phyloP scores from a whole-genome alignment of 2,113 vertebrate genomes.

The Phyllostomus discolor region DNA sequence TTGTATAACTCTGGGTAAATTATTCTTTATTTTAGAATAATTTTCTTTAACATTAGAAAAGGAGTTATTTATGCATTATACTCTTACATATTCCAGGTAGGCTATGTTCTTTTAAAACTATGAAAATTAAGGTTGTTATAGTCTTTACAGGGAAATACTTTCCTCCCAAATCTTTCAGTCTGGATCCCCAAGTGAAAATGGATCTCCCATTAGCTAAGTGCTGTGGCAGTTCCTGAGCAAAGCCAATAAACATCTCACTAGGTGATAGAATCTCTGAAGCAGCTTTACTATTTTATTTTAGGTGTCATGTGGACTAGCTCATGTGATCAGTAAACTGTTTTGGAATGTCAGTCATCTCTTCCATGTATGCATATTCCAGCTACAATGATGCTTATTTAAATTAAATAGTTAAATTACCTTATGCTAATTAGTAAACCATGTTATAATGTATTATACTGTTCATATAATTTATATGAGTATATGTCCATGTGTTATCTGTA shows the following conservation, averaged over 20 bases:
- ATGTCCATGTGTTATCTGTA: background rate
- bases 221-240: background rate
- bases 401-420: background rate
- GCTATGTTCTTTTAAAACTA: background rate
- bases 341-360: background rate
- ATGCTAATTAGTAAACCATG: background rate
- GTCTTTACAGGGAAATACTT: background rate
- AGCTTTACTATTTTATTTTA: no score
- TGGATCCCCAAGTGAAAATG: background rate
- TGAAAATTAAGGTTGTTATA: background rate
- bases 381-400: background rate
- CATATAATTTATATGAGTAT: background rate
- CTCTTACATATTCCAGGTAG: background rate
- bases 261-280: background rate
- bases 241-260: background rate
- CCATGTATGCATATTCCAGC: background rate
- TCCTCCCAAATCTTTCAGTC: background rate
- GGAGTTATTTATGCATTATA: background rate
- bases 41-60: conserved; percentile 11
- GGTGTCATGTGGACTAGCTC: background rate
- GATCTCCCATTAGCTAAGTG: background rate
- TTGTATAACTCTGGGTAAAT: background rate
- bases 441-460: background rate
- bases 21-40: conserved; percentile 4
- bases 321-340: background rate